These are phyloP conservation scores for Onychomys torridus DNA, from an alignment of 2,797 vertebrate genomes.

Conservation along the genomic window DNA sequence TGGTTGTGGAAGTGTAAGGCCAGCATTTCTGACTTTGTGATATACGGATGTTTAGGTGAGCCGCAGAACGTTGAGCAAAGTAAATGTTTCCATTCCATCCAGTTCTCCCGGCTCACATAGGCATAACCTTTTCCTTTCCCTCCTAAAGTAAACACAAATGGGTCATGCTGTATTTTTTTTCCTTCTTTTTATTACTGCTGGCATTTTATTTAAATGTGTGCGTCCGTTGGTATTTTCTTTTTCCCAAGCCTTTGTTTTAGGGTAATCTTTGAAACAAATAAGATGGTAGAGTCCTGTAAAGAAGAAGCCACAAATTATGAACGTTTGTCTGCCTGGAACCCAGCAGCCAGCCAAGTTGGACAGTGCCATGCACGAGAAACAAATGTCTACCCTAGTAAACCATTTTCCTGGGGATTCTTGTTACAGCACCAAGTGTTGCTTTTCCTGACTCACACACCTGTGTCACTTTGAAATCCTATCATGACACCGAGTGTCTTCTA, in stretches of 20 bases:
- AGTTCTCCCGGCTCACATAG: neutral
- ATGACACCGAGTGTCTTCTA: neutral
- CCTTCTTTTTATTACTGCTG: neutral
- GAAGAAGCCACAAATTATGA: neutral
- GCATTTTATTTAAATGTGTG: conserved; percentile 25
- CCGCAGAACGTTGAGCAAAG: conserved; percentile 12
- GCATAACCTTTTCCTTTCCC: neutral
- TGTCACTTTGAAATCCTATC: neutral
- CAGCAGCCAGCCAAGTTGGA: neutral
- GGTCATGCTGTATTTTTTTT: neutral
- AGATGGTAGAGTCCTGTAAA: neutral
- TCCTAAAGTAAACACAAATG: conserved; percentile 60
- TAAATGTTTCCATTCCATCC: conserved; percentile 60
- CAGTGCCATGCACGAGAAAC: neutral
- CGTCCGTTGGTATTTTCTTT: neutral
- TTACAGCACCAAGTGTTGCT: neutral
- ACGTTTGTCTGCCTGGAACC: neutral
- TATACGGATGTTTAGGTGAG: conserved; percentile 62
- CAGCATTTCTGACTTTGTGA: conserved; percentile 64
- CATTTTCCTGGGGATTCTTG: neutral
- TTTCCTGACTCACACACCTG: neutral
- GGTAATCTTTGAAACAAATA: neutral
- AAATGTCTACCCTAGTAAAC: neutral
- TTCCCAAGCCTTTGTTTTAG: neutral
- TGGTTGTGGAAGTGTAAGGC: conserved; percentile 27